Evolutionary conservation across 1,140 invertebrate genomes (phyloP).

Genomic region (Caerostris darwini): DNA sequence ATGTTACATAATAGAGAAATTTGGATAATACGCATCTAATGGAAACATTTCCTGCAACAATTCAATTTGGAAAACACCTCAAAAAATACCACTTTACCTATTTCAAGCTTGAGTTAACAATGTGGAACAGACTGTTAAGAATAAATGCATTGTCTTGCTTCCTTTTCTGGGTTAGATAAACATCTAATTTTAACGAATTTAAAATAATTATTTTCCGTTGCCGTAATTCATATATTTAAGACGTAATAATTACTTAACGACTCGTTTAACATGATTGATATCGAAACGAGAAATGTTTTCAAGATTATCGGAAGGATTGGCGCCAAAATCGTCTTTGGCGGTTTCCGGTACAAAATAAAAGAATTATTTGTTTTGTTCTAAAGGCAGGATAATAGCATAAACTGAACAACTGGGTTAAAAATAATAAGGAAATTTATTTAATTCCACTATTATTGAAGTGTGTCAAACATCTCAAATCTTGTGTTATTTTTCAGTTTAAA

Average conservation of each 20-base stretch:
- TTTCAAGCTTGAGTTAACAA: neutral
- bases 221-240: neutral
- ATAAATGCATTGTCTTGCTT: neutral
- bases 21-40: neutral
- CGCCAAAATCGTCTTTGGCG: neutral
- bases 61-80: neutral
- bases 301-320: neutral
- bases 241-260: neutral
- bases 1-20: too few relatives aligned
- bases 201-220: conserved; percentile 4
- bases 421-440: too few relatives aligned
- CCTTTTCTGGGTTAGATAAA: neutral
- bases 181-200: neutral
- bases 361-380: too few relatives aligned
- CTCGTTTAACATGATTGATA: neutral
- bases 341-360: neutral
- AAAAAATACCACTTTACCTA: neutral
- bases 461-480: too few relatives aligned
- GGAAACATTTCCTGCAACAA: neutral
- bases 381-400: too few relatives aligned
- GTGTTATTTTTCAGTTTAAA: too few relatives aligned
- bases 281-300: neutral
- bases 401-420: too few relatives aligned
- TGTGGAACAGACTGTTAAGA: neutral
- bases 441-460: too few relatives aligned